Percentiles rank a stretch among this genome's conserved stretches.
phyloP scores from a whole-genome alignment of 2,797 vertebrate genomes.

The Morelia viridis region DNA sequence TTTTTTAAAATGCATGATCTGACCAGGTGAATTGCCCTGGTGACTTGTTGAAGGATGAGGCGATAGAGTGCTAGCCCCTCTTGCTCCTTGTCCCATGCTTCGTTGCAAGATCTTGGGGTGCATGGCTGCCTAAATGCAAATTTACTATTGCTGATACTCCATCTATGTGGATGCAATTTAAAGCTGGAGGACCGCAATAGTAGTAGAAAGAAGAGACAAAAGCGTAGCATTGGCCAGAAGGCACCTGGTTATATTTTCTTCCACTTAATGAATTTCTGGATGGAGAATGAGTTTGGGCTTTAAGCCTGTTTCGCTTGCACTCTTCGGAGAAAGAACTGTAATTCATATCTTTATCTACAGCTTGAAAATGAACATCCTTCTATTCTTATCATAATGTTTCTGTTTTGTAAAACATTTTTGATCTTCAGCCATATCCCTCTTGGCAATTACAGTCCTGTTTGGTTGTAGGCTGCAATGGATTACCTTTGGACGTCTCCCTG shows the following conservation, averaged over 20 bases:
- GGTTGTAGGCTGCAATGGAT: constrained; percentile 63
- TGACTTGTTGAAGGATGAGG: neutral
- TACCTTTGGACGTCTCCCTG: constrained; percentile 72
- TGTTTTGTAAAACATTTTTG: constrained; percentile 71
- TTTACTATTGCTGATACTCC: neutral
- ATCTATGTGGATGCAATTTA: neutral
- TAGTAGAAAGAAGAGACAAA: neutral
- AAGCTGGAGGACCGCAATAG: neutral
- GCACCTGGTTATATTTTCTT: neutral
- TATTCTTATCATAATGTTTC: constrained; percentile 76
- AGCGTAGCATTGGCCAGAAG: neutral
- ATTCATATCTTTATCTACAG: constrained; percentile 74
- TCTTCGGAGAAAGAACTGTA: constrained; percentile 75
- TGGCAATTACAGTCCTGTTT: constrained; percentile 67
- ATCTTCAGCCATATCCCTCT: constrained; percentile 71
- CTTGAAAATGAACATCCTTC: constrained; percentile 79
- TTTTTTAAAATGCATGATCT: neutral
- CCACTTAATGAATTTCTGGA: neutral
- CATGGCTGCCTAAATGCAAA: neutral
- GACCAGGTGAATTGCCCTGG: neutral
- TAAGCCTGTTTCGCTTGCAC: constrained; percentile 67
- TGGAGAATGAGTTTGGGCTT: constrained; percentile 60
- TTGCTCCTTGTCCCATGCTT: neutral
- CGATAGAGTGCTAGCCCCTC: neutral
- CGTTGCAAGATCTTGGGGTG: neutral